Conservation (phyloP, 2,113 vertebrate genomes). For the Notarius quadriscutis region DNA sequence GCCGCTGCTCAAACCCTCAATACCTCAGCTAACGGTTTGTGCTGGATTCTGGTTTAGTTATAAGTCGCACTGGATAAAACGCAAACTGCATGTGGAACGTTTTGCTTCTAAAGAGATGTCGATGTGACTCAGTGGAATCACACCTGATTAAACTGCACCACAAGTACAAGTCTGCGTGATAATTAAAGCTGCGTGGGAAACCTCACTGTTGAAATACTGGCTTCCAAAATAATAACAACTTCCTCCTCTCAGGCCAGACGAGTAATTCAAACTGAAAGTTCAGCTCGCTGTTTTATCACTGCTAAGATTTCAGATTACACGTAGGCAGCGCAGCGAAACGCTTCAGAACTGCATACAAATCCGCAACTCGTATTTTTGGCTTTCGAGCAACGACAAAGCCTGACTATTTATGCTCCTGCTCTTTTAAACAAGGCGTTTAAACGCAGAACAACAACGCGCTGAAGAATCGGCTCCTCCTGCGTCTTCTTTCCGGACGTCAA, state of each 20-base stretch:
- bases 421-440: neutral
- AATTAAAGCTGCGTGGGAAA: conserved; percentile 16
- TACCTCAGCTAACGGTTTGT: neutral
- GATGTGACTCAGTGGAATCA: neutral
- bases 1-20: neutral
- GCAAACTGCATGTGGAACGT: neutral
- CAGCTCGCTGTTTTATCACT: neutral
- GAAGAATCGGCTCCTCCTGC: neutral
- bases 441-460: neutral
- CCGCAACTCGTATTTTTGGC: neutral
- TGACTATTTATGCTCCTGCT: neutral
- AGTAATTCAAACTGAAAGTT: conserved; percentile 32
- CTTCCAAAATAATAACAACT: conserved; percentile 13
- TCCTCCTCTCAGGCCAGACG: neutral
- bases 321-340: neutral
- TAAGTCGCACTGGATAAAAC: neutral
- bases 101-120: neutral
- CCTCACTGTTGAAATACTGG: neutral
- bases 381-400: neutral
- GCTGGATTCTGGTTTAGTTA: neutral
- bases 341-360: neutral
- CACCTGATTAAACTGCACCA: neutral
- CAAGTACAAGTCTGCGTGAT: neutral
- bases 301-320: neutral
- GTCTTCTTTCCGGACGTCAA: neutral